A percentile compares a stretch with the other conserved stretches of the same genome.
phyloP scores from a whole-genome alignment of 2,888 invertebrate species.

The Oscheius sp. region DNA sequence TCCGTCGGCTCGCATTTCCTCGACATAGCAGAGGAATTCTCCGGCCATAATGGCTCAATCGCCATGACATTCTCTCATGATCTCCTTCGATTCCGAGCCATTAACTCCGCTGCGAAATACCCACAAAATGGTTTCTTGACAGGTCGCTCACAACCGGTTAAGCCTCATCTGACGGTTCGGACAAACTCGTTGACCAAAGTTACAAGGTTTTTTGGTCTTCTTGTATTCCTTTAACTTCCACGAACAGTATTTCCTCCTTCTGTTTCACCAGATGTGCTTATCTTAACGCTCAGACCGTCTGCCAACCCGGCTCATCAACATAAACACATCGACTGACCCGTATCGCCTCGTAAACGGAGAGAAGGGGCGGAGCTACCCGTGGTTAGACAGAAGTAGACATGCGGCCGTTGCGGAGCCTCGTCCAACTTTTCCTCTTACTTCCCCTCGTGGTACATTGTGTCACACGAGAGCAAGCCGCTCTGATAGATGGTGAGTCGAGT shows the following conservation, averaged over 20 bases:
- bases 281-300: constrained; percentile 10
- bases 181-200: too few species aligned
- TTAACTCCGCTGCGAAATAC: constrained; percentile 12
- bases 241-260: background rate
- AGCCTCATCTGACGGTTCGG: background rate
- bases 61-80: background rate
- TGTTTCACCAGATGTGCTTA: background rate
- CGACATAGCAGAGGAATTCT: constrained; percentile 13
- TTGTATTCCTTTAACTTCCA: too few species aligned
- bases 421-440: constrained; percentile 10
- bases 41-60: constrained; percentile 6
- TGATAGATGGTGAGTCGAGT: constrained; percentile 37
- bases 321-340: constrained; percentile 27
- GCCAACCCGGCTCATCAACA: constrained; percentile 26
- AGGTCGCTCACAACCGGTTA: constrained; percentile 12
- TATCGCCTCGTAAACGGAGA: constrained; percentile 13
- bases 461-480: constrained; percentile 31
- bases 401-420: background rate
- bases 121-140: constrained; percentile 17
- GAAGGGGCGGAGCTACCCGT: constrained; percentile 12
- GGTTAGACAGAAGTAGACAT: constrained; percentile 11
- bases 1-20: constrained; percentile 30
- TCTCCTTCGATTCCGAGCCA: constrained; percentile 11
- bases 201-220: too few species aligned
- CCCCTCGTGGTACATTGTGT: background rate